Base-by-base conservation (phyloP, 2,113 vertebrate genomes). In the Benitochromis conjunctus region DNA sequence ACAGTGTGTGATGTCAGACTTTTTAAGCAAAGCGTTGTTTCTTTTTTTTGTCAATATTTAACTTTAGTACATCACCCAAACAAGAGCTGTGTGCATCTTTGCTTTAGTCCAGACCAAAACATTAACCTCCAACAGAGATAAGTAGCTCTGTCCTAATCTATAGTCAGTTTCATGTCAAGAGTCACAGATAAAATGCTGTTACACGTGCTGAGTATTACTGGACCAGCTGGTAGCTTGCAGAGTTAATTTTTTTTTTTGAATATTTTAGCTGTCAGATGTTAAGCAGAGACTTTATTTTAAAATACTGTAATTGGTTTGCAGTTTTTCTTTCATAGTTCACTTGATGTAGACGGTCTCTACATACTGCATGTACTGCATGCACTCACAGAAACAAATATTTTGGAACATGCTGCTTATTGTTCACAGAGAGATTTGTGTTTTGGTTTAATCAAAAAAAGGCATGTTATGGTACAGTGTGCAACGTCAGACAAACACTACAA, bases 341-440 rank as follows among this genome's bases (percentile, higher is more conserved):
- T 55, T 2, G 13, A 57, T 62, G 12, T 31, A 79, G 18, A 79
- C 8, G 8, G 5, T 74, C 13, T 85, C 11, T 12, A 41, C 5
- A 6, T 64, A 26, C 64, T 83, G 51, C 69, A 51, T 82, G 18
- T 48, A 16, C 43, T 29, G 1, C n/a, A 62, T 62, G 31, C 9
- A 41, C 4, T 60, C 8, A 29, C 0, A 43, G 53, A 7, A 87
- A 83, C 34, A 83, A 83, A 86, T 95, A 92, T 94, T 93, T 88
- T 94, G 95, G 94, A 93, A 95, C 94, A 86, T 36, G 80, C 79
- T 89, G 94, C 88, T 88, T 84, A 82, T 69, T 90, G 87, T 76
- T 93, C 89, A 88, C 80, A 64, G 21, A 46, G 46, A 2, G 11
- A 53, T 76, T 76, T 53, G 26, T 76, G 71, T 48, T 76, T 48